A percentile compares a stretch with the other conserved stretches of the same genome.
Evolutionary conservation across 2,113 vertebrate genomes (phyloP).

Genomic region (Osmerus mordax): DNA sequence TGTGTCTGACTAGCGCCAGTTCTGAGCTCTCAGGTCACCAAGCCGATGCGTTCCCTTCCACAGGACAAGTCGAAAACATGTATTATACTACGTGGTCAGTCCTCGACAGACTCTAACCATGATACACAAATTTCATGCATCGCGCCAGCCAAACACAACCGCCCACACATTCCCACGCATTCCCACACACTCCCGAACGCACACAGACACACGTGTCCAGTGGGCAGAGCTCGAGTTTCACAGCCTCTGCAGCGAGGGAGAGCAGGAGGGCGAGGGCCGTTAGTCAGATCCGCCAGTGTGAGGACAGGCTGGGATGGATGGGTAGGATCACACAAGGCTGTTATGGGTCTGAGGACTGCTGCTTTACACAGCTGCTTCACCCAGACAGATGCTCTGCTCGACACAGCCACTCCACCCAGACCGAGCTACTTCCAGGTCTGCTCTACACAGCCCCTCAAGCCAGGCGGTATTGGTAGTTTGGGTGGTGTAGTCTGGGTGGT

Average conservation of each 20-base stretch:
- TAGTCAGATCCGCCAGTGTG: slow-evolving; percentile 19
- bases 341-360: too few species aligned
- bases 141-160: not conserved
- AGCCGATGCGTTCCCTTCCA: too few species aligned
- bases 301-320: slow-evolving; percentile 20
- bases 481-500: too few species aligned
- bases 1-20: not conserved
- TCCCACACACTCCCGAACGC: not conserved
- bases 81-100: too few species aligned
- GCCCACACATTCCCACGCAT: not conserved
- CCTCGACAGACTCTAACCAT: not conserved
- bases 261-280: not conserved
- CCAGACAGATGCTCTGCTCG: too few species aligned
- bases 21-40: too few species aligned
- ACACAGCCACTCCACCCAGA: too few species aligned
- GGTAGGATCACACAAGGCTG: slow-evolving; percentile 14
- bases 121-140: not conserved
- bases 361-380: too few species aligned
- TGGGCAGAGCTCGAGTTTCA: slow-evolving; percentile 7
- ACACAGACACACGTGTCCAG: not conserved
- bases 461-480: too few species aligned
- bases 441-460: too few species aligned
- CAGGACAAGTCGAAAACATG: too few species aligned
- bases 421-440: not conserved
- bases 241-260: not conserved